These are phyloP conservation scores for Setipinna tenuifilis DNA, from an alignment of 2,797 vertebrate species.

Conservation along the genomic window DNA sequence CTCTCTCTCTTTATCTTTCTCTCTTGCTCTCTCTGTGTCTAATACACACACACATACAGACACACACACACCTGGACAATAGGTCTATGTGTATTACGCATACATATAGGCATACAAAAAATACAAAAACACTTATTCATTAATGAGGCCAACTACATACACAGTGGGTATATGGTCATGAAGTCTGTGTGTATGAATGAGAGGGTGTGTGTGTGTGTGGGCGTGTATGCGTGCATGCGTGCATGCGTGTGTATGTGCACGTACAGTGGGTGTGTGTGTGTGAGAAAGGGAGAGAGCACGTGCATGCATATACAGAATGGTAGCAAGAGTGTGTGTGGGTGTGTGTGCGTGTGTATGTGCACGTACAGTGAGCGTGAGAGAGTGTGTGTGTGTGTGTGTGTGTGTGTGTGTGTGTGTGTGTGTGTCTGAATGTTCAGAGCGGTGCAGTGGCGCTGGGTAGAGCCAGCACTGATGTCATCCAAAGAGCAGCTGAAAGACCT, in stretches of 20 bases:
- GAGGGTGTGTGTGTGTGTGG: background rate
- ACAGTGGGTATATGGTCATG: too few relatives aligned
- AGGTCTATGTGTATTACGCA: too few relatives aligned
- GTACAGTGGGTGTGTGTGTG: background rate
- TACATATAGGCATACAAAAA: too few relatives aligned
- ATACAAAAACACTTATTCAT: too few relatives aligned
- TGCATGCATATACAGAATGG: too few relatives aligned
- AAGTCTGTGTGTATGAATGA: background rate
- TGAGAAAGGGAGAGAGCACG: too few relatives aligned
- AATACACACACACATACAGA: too few relatives aligned
- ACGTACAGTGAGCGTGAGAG: background rate
- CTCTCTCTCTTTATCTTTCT: background rate
- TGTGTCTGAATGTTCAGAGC: background rate
- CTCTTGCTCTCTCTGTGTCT: background rate
- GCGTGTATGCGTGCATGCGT: background rate
- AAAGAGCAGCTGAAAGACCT: slow-evolving; percentile 26
- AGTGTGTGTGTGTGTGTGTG: slow-evolving; percentile 10
- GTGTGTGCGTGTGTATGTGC: background rate
- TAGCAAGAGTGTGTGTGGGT: background rate
- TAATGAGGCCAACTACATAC: too few relatives aligned
- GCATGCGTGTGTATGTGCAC: too few relatives aligned
- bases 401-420: background rate
- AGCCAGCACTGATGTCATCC: slow-evolving; percentile 38
- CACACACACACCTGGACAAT: background rate
- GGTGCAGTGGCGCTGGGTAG: background rate